Base-by-base conservation (phyloP, 35 echinoderm and acorn worm genomes). In the Eucidaris tribuloides region DNA sequence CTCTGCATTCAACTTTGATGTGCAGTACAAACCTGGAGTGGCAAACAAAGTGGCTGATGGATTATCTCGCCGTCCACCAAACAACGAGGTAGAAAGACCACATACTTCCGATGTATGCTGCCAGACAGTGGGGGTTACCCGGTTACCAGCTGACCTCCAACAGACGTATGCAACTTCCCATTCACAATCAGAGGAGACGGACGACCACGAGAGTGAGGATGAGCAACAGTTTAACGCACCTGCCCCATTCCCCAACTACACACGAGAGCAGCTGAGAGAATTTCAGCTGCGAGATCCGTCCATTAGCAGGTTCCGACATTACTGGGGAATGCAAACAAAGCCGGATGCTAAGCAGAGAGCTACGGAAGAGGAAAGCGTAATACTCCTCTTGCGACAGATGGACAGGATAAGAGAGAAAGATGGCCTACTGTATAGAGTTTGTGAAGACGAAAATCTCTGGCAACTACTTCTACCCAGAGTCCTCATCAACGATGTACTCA, bases 1-100 rank as follows among this genome's bases (percentile, higher is more conserved):
- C 56, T 78, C 85, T 33, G 27, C 45, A 40, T 88, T 88, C 27
- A 62, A 88, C 85, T 66, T 88, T 45, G 85, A 81, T 33, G 62
- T 88, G 0, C 60, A 68, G 40, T 88, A 81, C 58, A 14, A 58
- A 14, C 54, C 2, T 58, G 54, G 54, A 58, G 2, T 14, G 14
- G 54, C 54, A 58, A 58, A 2, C 13, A 3, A 3, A 25, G 54
- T 58, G 27, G 54, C 54, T 58, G 54, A 58, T 58, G 54, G 54
- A 58, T 58, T 58, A 58, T 58, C 54, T 58, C 54, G 2, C 27
- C 54, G 54, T 25, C 54, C 54, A 58, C 54, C 54, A n/a, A 25
- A 58, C 54, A 58, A 17, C 27, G 54, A 17, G 27, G 54, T n/a
- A 58, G 54, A 58, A 25, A 25, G 18, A 25, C 2, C 30, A 68